Percentiles rank a stretch among this genome's conserved stretches.
Conservation (phyloP, 2,113 vertebrate species). For the Sinocyclocheilus rhinocerous region DNA sequence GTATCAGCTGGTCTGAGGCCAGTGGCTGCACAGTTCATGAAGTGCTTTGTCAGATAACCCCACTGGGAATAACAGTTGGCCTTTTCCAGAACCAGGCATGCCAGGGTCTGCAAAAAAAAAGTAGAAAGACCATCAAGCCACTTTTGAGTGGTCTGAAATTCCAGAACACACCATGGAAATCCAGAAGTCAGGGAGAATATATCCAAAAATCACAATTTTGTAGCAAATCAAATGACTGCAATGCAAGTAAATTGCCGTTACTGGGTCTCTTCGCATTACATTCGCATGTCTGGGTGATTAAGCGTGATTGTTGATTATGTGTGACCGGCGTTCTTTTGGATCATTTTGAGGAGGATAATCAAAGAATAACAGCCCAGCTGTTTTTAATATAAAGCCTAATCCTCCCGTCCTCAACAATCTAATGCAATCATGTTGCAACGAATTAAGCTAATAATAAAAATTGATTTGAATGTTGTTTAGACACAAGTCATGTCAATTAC, state of each 20-base stretch:
- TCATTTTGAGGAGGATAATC: constrained; percentile 53
- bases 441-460: constrained; percentile 44
- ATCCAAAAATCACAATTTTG: constrained; percentile 12
- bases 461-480: constrained; percentile 22
- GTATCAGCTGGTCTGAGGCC: constrained; percentile 79
- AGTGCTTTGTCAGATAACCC: constrained; percentile 70
- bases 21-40: constrained; percentile 67
- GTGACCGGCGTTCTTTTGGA: constrained; percentile 39
- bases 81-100: constrained; percentile 55
- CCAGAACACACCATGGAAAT: constrained; percentile 56
- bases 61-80: constrained; percentile 72
- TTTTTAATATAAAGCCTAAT: constrained; percentile 44
- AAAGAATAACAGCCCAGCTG: constrained; percentile 49
- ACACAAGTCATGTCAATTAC: not conserved
- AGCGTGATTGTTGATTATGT: constrained; percentile 50
- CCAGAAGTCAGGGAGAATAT: constrained; percentile 43
- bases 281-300: constrained; percentile 34
- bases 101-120: constrained; percentile 28
- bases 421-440: constrained; percentile 53
- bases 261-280: constrained; percentile 26
- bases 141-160: constrained; percentile 46
- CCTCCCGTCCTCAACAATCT: constrained; percentile 32
- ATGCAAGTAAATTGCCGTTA: constrained; percentile 36
- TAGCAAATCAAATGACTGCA: constrained; percentile 41
- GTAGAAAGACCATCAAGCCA: constrained; percentile 34